Conservation (phyloP, 2,797 vertebrate species). For the Melopsittacus undulatus region DNA sequence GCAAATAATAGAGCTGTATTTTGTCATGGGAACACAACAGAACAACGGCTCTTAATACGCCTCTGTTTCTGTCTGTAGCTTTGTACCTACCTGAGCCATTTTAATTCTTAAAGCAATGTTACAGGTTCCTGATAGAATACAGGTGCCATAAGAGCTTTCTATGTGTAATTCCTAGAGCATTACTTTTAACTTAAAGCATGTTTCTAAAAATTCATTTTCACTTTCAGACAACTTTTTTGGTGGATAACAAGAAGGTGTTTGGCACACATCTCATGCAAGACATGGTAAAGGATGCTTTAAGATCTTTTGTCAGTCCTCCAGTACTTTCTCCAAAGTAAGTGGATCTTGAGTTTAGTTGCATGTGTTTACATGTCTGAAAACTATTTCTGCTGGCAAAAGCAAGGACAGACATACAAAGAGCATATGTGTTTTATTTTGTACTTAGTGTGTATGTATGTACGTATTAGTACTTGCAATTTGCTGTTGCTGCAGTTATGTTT, state of each 20-base stretch:
- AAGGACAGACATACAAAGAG: not conserved
- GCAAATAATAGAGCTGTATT: not conserved
- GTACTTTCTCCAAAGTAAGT: constrained; percentile 97
- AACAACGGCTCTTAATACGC: not conserved
- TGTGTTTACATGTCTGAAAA: not conserved
- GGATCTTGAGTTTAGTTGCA: not conserved
- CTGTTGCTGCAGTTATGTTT: not conserved
- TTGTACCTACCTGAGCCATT: not conserved
- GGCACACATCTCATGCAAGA: constrained; percentile 98
- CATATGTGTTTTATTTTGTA: not conserved
- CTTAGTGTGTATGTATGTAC: not conserved
- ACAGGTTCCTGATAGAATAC: not conserved
- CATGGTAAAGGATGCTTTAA: constrained; percentile 97
- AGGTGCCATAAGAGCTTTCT: not conserved
- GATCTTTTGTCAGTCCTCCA: constrained; percentile 96
- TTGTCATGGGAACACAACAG: not conserved
- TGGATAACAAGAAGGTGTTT: constrained; percentile 98
- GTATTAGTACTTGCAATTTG: not conserved
- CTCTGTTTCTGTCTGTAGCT: not conserved
- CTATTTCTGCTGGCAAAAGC: not conserved
- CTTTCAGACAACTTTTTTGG: constrained; percentile 93
- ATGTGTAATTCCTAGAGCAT: not conserved
- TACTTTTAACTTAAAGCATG: not conserved
- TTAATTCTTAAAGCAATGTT: not conserved
- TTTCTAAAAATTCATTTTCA: not conserved